Evolutionary conservation across 2,888 invertebrate species (phyloP), one percentile per base, ranked within the genome.

Genomic region (Galeopsomyia nigrocyanea): DNA sequence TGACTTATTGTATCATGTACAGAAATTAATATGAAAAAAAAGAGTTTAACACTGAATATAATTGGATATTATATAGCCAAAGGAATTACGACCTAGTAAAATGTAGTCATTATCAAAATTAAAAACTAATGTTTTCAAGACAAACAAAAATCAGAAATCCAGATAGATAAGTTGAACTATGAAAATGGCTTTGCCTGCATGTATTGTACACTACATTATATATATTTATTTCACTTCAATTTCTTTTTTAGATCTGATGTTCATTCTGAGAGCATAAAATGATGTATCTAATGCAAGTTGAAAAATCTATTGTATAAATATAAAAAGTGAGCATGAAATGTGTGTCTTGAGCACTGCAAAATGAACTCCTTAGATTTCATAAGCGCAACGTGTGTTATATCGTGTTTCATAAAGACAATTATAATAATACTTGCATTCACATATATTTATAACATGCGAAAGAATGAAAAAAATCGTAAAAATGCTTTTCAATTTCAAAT

Each of bases 401-500:
- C 9, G 69, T 17, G 9, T 19, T 63, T 67, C 53, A 19, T 19
- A 55, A 60, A 64, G 51, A 53, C 46, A 31, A 16, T 19, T n/a
- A n/a, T n/a, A 19, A 62, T 63, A 64, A 39, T 71, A 66, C 50
- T 56, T 61, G 50, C 56, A 71, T 72, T 69, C 19, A 49, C 51
- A 17, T 57, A 39, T 65, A 73, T 64, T 68, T 60, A 68, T 56
- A 21, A 50, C 47, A 55, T 58, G 47, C 57, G 21, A 22, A 63
- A 49, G 10, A 70, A n/a, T 53, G 47, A 13, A 39, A 61, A 62
- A 17, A 72, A 62, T 75, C 69, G 68, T 68, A 68, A 68, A 76
- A 77, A 73, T 74, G 78, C 78, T 79, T 79, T 63, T 68, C 55
- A 75, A 77, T 77, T 77, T 76, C 50, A 75, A 76, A 77, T 76